Evolutionary conservation across 2,797 vertebrate genomes (phyloP).

Genomic region (Clamator glandarius): DNA sequence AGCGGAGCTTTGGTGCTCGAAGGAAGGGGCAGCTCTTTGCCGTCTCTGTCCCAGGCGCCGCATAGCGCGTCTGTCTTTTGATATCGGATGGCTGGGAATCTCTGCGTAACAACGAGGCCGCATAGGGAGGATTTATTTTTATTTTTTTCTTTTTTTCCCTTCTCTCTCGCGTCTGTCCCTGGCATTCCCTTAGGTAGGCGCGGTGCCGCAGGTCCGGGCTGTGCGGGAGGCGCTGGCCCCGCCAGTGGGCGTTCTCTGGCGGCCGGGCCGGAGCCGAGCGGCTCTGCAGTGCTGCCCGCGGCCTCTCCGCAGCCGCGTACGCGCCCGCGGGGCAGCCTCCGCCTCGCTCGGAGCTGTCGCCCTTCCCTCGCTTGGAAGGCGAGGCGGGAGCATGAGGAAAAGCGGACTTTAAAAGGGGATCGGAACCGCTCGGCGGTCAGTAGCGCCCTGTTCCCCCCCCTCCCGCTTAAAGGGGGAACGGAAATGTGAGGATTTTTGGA

Average conservation of each 20-base stretch:
- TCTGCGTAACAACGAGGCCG: neutral
- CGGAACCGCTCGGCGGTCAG: neutral
- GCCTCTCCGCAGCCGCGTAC: constrained; percentile 4
- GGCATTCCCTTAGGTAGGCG: neutral
- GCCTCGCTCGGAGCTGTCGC: neutral
- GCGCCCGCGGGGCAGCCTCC: constrained; percentile 11
- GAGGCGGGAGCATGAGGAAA: constrained; percentile 52
- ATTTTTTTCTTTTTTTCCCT: neutral
- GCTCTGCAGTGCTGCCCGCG: constrained; percentile 59
- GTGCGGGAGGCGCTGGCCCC: constrained; percentile 52
- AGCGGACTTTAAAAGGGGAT: constrained; percentile 48
- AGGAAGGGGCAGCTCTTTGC: neutral
- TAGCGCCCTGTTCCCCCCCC: neutral
- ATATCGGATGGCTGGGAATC: neutral
- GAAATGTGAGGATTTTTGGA: constrained; percentile 49
- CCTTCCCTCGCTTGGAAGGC: constrained; percentile 10
- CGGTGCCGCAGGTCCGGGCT: neutral
- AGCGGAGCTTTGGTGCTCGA: neutral
- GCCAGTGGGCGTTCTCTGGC: constrained; percentile 76
- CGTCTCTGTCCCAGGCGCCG: too few species aligned
- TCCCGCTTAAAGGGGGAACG: constrained; percentile 32
- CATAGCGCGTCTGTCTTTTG: neutral
- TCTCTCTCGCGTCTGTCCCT: neutral
- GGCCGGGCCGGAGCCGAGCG: constrained; percentile 39
- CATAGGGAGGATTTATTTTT: neutral